These are phyloP conservation scores for Xestia sexstrigata DNA, from an alignment of 2,888 invertebrate species.

Conservation along the genomic window DNA sequence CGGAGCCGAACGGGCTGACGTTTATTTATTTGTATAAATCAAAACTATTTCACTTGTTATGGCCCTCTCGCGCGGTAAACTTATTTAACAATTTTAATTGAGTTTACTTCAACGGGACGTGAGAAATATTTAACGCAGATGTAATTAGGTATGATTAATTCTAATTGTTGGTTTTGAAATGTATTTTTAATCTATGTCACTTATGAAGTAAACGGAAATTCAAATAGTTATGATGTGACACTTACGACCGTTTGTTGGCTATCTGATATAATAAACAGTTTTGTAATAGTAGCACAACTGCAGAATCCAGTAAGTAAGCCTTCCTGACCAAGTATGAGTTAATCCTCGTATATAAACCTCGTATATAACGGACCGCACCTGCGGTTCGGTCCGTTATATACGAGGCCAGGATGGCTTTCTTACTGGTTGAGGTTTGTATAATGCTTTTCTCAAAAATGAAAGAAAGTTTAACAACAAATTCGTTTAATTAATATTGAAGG, in stretches of 20 bases:
- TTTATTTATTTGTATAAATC: slow-evolving; percentile 62
- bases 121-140: slow-evolving; percentile 12
- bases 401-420: no score
- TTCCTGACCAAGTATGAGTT: no score
- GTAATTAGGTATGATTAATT: slow-evolving; percentile 14
- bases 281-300: no score
- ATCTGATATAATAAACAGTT: slow-evolving; percentile 34
- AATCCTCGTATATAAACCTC: no score
- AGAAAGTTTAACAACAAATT: no score
- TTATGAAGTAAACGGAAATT: slow-evolving; percentile 4
- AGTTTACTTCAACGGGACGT: slow-evolving; percentile 17
- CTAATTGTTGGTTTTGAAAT: slow-evolving; percentile 11
- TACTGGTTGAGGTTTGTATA: no score
- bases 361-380: no score
- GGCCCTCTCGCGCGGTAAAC: slow-evolving; percentile 13
- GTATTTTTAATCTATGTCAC: not conserved
- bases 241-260: slow-evolving; percentile 13
- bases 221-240: not conserved
- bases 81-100: slow-evolving; percentile 29
- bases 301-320: no score
- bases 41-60: slow-evolving; percentile 19
- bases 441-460: no score
- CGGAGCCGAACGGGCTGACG: slow-evolving; percentile 47
- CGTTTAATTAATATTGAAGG: no score
- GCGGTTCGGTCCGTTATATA: no score